Conservation (phyloP, 2,888 invertebrate genomes). For the Amblyjoppa fuscipennis region DNA sequence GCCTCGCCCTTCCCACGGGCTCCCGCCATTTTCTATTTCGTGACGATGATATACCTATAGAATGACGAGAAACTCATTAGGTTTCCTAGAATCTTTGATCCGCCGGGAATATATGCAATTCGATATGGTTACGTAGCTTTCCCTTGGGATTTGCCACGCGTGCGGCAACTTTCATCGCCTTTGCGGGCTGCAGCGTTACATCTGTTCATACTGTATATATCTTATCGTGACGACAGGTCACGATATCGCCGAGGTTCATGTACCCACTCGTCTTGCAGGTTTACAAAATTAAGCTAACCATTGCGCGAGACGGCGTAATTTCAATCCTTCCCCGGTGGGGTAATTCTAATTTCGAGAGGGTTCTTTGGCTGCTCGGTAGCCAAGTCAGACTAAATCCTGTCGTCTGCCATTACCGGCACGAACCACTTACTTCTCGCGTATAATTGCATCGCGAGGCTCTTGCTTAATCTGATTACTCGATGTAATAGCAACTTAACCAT, state of each 20-base stretch:
- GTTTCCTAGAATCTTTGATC: slow-evolving; percentile 26
- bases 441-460: slow-evolving; percentile 31
- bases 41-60: not conserved
- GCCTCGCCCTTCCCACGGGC: not conserved
- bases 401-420: slow-evolving; percentile 8
- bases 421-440: slow-evolving; percentile 18
- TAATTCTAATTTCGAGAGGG: slow-evolving; percentile 50
- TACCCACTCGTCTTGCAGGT: slow-evolving; percentile 18
- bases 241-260: slow-evolving; percentile 13
- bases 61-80: slow-evolving; percentile 3
- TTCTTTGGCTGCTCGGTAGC: not conserved
- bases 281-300: slow-evolving; percentile 19
- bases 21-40: not conserved
- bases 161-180: not conserved
- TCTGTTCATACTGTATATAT: not conserved
- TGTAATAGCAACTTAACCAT: slow-evolving; percentile 20
- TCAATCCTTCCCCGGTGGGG: slow-evolving; percentile 37
- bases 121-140: slow-evolving; percentile 10
- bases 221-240: not conserved
- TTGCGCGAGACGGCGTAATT: slow-evolving; percentile 53
- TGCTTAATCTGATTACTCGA: slow-evolving; percentile 15
- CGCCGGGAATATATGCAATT: not conserved
- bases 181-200: not conserved
- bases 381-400: not conserved
- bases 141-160: not conserved